A percentile compares a stretch with the other conserved stretches of the same genome.
phyloP scores from a whole-genome alignment of 2,113 vertebrate species.

The Tachuris rubrigastra region DNA sequence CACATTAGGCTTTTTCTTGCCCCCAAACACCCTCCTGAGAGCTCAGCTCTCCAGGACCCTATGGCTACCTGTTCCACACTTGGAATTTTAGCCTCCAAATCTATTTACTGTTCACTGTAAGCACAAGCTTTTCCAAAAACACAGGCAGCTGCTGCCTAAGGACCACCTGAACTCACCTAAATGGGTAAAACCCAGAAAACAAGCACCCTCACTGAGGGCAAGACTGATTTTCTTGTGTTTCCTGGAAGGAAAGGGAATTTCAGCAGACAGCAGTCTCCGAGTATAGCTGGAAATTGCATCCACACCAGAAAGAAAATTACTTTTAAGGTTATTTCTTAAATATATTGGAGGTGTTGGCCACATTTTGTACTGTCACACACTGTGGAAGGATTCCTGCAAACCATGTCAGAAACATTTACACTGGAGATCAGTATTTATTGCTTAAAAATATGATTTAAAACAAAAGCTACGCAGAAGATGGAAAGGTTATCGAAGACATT shows the following conservation, averaged over 20 bases:
- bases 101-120: neutral
- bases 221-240: neutral
- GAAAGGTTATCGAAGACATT: neutral
- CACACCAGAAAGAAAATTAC: neutral
- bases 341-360: neutral
- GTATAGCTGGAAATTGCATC: neutral
- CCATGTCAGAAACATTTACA: neutral
- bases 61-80: no score
- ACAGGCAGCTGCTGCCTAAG: neutral
- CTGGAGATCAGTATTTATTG: neutral
- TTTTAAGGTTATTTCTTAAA: neutral
- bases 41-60: neutral
- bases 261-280: neutral
- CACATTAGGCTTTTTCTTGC: neutral
- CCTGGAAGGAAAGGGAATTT: neutral
- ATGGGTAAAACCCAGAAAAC: neutral
- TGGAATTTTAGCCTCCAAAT: neutral
- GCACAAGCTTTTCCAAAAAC: neutral
- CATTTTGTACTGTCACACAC: neutral
- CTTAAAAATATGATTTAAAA: neutral
- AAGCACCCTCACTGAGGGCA: rapidly evolving
- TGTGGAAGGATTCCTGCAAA: neutral
- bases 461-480: neutral
- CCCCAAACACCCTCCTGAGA: neutral
- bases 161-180: neutral